Evolutionary conservation across 2,888 invertebrate genomes (phyloP), one percentile per base, ranked within the genome.

Genomic region (Pammene fasciana): DNA sequence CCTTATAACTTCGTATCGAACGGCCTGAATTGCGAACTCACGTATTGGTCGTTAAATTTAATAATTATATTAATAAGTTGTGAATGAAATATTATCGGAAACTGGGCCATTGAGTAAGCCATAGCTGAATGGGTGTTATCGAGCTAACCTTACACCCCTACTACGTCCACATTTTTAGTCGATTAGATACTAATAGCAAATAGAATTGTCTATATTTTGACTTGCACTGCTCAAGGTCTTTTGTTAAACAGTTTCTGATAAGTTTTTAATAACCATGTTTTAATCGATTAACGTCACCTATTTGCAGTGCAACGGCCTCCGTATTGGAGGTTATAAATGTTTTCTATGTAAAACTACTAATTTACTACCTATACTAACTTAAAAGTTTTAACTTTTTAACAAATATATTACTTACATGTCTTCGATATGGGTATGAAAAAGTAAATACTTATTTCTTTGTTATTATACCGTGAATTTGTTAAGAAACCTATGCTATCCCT

Each of bases 61-160:
- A 68, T 71, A 70, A 64, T 62, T 56, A 64, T 65, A 59, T 62
- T 61, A 48, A 71, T 72, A 65, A 70, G 65, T 71, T 62, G 70
- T 74, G 76, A 76, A 76, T 76, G 73, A 76, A 75, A 68, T 71
- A 68, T 72, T 60, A 50, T 16, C 38, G 5, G 4, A 64, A 74
- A 73, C 64, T 67, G 62, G 74, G 75, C 66, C 74, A 66, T 61
- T 70, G 72, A 67, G 72, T 68, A 70, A 71, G 45, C 61, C 66
- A 71, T 65, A 71, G 50, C 48, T 54, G 59, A 71, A 71, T 66
- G 55, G 61, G 45, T 59, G 46, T 73, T 68, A 70, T 70, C 56
- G 45, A 14, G 55, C 52, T 72, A 71, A 72, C 72, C 75, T 73
- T 75, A 70, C 67, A 68, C 59, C 62, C 62, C 57, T 43, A 62